Base-by-base conservation (phyloP, 2,797 vertebrate species). In the Lates japonicus region DNA sequence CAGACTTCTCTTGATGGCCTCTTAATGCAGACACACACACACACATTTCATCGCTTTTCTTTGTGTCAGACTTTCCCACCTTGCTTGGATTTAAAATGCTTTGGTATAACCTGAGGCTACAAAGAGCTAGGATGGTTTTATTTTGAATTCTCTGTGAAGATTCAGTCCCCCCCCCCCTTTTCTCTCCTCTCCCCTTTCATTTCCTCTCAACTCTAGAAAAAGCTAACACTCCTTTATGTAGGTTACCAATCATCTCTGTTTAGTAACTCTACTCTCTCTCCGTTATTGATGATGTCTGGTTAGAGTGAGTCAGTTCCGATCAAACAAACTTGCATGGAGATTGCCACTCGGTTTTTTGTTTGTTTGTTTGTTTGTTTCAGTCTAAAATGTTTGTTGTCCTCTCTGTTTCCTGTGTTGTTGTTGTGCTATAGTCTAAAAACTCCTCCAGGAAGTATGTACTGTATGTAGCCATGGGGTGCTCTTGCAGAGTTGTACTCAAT, bases 331-430 rank as follows among this genome's bases (percentile, higher is more conserved):
- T 60, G 9, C 7, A 48, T 46, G 13, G 12, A 16, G 10, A 58
- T 29, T 62, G 25, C 35, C 52, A 7, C 7, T 31, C 42, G 2
- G n/a, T n/a, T 22, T 55, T 63, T 51, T 52, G 49, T 46, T 5
- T n/a, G n/a, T n/a, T 44, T 0, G 25, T 29, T 29, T 29, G 25
- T 29, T 29, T 29, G 25, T 19, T 20, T 16, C 35, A 22, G 7
- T 44, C 33, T 44, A 52, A 33, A 39, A 29, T n/a, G 68, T 42
- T 2, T 33, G 17, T n/a, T 65, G 11, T 0, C 39, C 61, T 39
- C 1, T 29, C 69, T 71, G 49, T 79, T 88, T 82, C 60, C 68
- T 69, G 84, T 86, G 90, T 93, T 77, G 84, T 95, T 94, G 6
- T 55, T 5, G 52, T 51, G 37, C 19, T 61, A n/a, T 7, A 42